These are phyloP conservation scores for Crossaster papposus DNA, from an alignment of 53 echinoderm and acorn worm species.

Conservation along the genomic window DNA sequence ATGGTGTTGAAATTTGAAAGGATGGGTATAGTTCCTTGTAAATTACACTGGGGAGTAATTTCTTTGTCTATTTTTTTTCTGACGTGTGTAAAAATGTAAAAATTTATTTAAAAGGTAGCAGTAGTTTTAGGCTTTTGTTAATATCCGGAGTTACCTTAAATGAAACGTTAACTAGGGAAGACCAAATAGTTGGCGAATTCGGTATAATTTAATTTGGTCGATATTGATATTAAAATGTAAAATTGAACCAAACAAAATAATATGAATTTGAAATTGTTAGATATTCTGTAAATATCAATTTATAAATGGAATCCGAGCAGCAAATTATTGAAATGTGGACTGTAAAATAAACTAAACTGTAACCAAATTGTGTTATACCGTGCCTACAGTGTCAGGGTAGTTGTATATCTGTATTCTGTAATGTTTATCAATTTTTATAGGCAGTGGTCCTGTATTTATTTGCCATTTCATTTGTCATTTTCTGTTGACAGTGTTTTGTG, in stretches of 20 bases:
- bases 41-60: no score
- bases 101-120: neutral
- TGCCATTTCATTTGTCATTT: neutral
- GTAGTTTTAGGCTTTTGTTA: neutral
- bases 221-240: neutral
- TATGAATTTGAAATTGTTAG: neutral
- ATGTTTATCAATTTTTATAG: neutral
- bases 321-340: neutral
- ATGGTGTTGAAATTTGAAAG: no score
- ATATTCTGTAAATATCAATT: conserved; percentile 35
- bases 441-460: neutral
- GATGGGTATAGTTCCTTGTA: no score
- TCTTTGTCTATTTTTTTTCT: neutral
- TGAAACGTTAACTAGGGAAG: neutral
- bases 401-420: conserved; percentile 8
- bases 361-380: neutral
- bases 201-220: neutral
- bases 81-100: conserved; percentile 1
- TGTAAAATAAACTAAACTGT: neutral
- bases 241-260: neutral
- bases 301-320: conserved; percentile 18
- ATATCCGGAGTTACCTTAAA: neutral
- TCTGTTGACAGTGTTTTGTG: neutral
- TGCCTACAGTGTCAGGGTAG: conserved; percentile 37
- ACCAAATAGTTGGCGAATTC: neutral